A percentile compares a stretch with the other conserved stretches of the same genome.
Conservation (phyloP, 2,113 vertebrate species). For the Todiramphus saurophagus region DNA sequence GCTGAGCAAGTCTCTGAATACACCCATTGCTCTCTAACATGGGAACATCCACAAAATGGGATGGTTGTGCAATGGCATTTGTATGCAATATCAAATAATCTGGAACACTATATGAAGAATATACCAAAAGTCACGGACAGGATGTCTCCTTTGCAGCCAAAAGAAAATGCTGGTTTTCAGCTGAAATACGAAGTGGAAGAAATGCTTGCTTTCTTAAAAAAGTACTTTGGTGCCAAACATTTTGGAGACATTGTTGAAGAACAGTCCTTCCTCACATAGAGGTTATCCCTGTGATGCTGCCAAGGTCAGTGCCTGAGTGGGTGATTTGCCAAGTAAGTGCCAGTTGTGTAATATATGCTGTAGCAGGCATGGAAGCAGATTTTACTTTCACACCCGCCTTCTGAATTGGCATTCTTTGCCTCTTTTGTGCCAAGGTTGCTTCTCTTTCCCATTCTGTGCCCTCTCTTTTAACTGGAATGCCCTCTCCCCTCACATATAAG, state of each 20-base stretch:
- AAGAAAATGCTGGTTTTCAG: slow-evolving; percentile 22
- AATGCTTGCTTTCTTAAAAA: slow-evolving; percentile 44
- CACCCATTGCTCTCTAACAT: slow-evolving; percentile 11
- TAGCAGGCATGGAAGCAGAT: slow-evolving; percentile 64
- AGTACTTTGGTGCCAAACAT: slow-evolving; percentile 45
- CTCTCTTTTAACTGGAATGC: slow-evolving; percentile 45
- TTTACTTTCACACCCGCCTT: slow-evolving; percentile 63
- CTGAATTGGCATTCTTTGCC: slow-evolving; percentile 68
- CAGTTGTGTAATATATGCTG: slow-evolving; percentile 67
- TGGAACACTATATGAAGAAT: slow-evolving; percentile 28
- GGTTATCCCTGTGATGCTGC: slow-evolving; percentile 69
- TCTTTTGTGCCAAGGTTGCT: slow-evolving; percentile 64
- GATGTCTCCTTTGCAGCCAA: slow-evolving; percentile 5
- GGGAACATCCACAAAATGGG: slow-evolving; percentile 8
- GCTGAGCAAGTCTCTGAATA: slow-evolving; percentile 20
- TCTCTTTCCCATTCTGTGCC: slow-evolving; percentile 61
- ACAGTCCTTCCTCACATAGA: slow-evolving; percentile 67
- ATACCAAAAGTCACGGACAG: slow-evolving; percentile 11
- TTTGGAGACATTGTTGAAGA: slow-evolving; percentile 68
- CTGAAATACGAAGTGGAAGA: not conserved
- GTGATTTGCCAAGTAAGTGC: slow-evolving; percentile 75
- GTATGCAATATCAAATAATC: slow-evolving; percentile 1
- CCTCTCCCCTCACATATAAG: slow-evolving; percentile 37
- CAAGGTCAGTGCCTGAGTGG: slow-evolving; percentile 59
- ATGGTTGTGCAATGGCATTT: slow-evolving; percentile 32